Conservation (phyloP, 2,888 invertebrate genomes). For the Allolobophora icterica region DNA sequence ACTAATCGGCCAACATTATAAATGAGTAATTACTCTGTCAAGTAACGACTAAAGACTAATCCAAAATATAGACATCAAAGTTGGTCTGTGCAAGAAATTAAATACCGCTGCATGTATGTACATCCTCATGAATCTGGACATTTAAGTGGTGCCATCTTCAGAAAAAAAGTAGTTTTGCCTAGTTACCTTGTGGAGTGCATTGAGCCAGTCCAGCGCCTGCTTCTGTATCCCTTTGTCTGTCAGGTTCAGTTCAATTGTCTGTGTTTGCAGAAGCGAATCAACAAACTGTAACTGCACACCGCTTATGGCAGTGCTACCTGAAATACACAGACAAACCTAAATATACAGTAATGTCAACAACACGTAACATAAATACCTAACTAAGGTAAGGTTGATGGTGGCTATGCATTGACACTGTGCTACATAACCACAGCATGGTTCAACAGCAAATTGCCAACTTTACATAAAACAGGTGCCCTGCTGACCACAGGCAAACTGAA, state of each 20-base stretch:
- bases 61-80: background rate
- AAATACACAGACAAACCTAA: background rate
- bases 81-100: background rate
- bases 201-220: background rate
- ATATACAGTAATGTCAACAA: background rate
- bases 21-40: background rate
- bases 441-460: too few species aligned
- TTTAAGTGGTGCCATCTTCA: background rate
- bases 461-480: too few species aligned
- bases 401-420: background rate
- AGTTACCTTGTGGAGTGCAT: slow-evolving; percentile 23
- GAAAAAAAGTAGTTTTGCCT: background rate
- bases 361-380: background rate
- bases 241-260: background rate
- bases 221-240: background rate
- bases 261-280: slow-evolving; percentile 21
- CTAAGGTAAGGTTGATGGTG: too few species aligned
- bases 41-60: background rate
- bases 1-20: background rate
- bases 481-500: too few species aligned
- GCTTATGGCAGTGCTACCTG: background rate
- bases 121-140: background rate
- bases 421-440: background rate
- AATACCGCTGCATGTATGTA: background rate
- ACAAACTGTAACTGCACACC: slow-evolving; percentile 24